Conservation (phyloP, 2,888 invertebrate genomes). For the Amblyjoppa proteus region DNA sequence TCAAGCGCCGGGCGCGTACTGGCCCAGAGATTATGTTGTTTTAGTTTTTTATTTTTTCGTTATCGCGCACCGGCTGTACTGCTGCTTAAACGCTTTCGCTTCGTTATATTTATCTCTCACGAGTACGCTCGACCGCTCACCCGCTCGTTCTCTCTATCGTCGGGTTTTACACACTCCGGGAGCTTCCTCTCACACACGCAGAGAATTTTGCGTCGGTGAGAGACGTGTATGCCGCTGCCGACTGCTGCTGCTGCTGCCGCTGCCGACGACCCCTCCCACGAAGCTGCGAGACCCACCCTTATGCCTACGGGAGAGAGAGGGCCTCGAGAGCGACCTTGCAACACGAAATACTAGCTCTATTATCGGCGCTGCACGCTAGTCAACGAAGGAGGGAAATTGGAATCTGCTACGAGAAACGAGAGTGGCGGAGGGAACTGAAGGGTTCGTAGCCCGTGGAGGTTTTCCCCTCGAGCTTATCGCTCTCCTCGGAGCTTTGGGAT, state of each 20-base stretch:
- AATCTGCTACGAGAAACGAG: background rate
- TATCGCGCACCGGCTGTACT: background rate
- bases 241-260: constrained; percentile 30
- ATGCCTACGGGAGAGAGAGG: constrained; percentile 36
- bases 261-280: constrained; percentile 62
- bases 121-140: constrained; percentile 26
- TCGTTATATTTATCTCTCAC: constrained; percentile 29
- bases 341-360: constrained; percentile 23
- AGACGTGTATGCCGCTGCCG: background rate
- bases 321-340: constrained; percentile 50
- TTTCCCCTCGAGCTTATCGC: background rate
- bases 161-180: constrained; percentile 19
- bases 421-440: background rate
- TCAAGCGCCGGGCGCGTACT: constrained; percentile 26
- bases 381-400: constrained; percentile 35
- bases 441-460: background rate
- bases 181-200: background rate
- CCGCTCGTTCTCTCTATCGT: constrained; percentile 32
- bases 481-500: background rate
- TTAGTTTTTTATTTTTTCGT: background rate
- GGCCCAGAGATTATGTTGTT: constrained; percentile 7
- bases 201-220: constrained; percentile 9
- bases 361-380: constrained; percentile 46
- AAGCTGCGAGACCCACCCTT: constrained; percentile 69
- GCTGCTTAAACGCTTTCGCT: constrained; percentile 3